Percentiles rank a stretch among this genome's conserved stretches.
phyloP scores from a whole-genome alignment of 2,888 invertebrate genomes.

The Drosophila mercatorum region DNA sequence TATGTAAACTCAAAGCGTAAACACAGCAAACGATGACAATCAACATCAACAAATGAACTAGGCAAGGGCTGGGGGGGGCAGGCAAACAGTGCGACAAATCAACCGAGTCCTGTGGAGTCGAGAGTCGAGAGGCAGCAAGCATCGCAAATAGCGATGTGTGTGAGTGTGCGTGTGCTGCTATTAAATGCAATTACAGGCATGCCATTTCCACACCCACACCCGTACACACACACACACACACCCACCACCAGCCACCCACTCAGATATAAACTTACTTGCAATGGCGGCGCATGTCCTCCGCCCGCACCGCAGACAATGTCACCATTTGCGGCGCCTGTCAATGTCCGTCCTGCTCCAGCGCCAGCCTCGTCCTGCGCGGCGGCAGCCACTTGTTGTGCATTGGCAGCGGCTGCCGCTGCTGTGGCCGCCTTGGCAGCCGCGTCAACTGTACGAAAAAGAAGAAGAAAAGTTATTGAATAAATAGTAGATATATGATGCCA shows the following conservation, averaged over 20 bases:
- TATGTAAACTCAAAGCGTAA: constrained; percentile 66
- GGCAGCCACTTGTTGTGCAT: constrained; percentile 75
- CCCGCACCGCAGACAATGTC: constrained; percentile 85
- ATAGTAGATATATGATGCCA: constrained; percentile 25
- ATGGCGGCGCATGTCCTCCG: constrained; percentile 86
- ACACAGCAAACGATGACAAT: constrained; percentile 62
- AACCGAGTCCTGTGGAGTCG: constrained; percentile 45
- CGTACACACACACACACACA: constrained; percentile 21
- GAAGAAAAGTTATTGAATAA: constrained; percentile 20
- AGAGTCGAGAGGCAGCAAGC: constrained; percentile 26
- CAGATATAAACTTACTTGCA: constrained; percentile 85
- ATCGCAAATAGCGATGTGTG: constrained; percentile 32
- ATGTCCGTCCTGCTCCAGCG: constrained; percentile 77
- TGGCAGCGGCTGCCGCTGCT: constrained; percentile 62
- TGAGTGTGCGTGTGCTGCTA: constrained; percentile 44
- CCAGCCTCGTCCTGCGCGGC: constrained; percentile 80
- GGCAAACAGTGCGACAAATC: constrained; percentile 65
- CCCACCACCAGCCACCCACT: constrained; percentile 4
- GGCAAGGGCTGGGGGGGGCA: neutral
- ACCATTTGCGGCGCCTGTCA: constrained; percentile 86
- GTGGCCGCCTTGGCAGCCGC: constrained; percentile 67
- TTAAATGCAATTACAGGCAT: constrained; percentile 71
- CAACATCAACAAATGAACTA: constrained; percentile 55
- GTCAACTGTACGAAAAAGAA: constrained; percentile 76
- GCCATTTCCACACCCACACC: constrained; percentile 45